Base-by-base conservation (phyloP, 1,140 invertebrate genomes). In the Nebria ingens region DNA sequence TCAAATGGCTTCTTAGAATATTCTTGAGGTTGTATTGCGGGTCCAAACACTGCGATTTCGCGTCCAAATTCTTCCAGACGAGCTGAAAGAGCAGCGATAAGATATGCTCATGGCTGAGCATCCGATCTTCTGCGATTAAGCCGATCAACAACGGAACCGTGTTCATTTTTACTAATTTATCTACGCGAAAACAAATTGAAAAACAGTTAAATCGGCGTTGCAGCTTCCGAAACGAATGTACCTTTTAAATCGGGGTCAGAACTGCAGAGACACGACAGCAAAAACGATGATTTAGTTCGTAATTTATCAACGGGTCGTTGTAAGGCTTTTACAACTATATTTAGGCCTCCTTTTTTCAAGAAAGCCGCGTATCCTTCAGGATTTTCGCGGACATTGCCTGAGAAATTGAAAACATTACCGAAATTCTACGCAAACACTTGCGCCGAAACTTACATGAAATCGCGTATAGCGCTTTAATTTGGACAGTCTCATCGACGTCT, bases 381-480 rank as follows among this genome's bases (percentile, higher is more conserved):
- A 65, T 74, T 77, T 40, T 82, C 79, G 58, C 86, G 71, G 29
- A 76, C 71, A 51, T 86, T 75, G 69, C 82, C 80, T 86, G 58
- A 13, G 69, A 71, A 59, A 52, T 50, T 19, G 15, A 19, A 19
- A 21, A 53, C 38, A 22, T 11, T 29, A n/a, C n/a, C n/a, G n/a
- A n/a, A n/a, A n/a, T n/a, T n/a, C n/a, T 34, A 34, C 25, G 25
- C 25, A n/a, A 6, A 34, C 25, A 34, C 25, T 9, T n/a, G n/a
- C 25, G n/a, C 25, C 6, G 6, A 34, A 6, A 34, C 79, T 76
- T 70, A 87, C 87, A 85, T 56, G 87, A 89, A 22, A 89, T 64
- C 53, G 86, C 87, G 68, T 83, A 86, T 1, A 90, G 58, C 20
- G 84, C 81, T 70, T 89, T 89, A 6, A 80, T 68, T 58, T 76